Conservation (phyloP, 2,797 vertebrate species). For the Centroberyx gerrardi region DNA sequence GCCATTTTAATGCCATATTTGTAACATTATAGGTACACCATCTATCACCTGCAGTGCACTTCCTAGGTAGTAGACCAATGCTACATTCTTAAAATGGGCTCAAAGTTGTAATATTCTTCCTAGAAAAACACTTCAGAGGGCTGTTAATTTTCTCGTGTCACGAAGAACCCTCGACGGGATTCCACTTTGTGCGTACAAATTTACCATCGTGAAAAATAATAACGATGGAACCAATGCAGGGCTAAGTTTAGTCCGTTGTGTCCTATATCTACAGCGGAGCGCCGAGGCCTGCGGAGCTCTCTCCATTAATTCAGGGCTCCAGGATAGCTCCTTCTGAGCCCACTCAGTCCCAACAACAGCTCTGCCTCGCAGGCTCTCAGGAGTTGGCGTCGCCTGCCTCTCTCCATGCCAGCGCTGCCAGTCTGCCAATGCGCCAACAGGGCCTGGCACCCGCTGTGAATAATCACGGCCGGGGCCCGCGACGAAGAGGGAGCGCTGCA, state of each 20-base stretch:
- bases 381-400: slow-evolving; percentile 62
- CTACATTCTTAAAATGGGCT: too few species aligned
- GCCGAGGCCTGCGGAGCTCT: slow-evolving; percentile 23
- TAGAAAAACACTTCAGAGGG: not conserved
- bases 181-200: slow-evolving; percentile 12
- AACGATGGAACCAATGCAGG: not conserved
- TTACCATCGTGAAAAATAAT: slow-evolving; percentile 20
- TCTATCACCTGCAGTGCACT: too few species aligned
- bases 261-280: slow-evolving; percentile 32
- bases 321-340: slow-evolving; percentile 63
- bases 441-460: slow-evolving; percentile 76
- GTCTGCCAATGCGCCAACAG: slow-evolving; percentile 70
- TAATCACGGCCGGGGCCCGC: slow-evolving; percentile 77
- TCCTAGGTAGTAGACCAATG: too few species aligned
- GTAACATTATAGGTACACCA: too few species aligned
- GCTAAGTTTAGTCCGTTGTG: slow-evolving; percentile 15
- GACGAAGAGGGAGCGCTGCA: slow-evolving; percentile 69
- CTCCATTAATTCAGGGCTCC: slow-evolving; percentile 64
- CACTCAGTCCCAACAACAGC: slow-evolving; percentile 75
- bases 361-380: slow-evolving; percentile 67
- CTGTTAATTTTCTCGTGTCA: not conserved
- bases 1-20: too few species aligned
- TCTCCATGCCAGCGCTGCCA: slow-evolving; percentile 48
- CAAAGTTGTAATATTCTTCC: too few species aligned
- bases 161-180: not conserved